Conservation (phyloP, 1,140 invertebrate species). For the Drosophila burlai region DNA sequence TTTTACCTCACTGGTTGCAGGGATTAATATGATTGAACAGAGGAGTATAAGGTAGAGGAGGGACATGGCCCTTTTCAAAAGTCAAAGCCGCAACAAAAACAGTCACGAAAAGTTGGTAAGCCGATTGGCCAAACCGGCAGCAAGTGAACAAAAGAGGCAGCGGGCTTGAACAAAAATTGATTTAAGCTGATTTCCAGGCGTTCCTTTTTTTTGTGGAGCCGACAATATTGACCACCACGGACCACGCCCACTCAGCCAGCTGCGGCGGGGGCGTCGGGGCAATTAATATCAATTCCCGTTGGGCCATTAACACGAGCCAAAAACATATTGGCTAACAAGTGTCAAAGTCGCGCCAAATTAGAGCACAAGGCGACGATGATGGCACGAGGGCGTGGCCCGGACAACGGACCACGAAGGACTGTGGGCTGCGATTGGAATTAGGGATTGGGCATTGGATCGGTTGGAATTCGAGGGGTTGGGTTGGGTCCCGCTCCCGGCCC, state of each 20-base stretch:
- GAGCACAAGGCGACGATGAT: slow-evolving; percentile 68
- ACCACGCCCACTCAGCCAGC: slow-evolving; percentile 45
- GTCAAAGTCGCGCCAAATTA: slow-evolving; percentile 82
- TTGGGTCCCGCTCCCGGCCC: background rate
- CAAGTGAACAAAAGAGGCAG: slow-evolving; percentile 31
- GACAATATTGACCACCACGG: slow-evolving; percentile 46
- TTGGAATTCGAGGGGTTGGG: slow-evolving; percentile 3
- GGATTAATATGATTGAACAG: slow-evolving; percentile 55
- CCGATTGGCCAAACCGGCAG: slow-evolving; percentile 17
- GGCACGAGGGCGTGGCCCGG: slow-evolving; percentile 43
- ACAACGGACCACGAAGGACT: background rate
- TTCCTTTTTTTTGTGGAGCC: slow-evolving; percentile 19
- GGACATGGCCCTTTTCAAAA: slow-evolving; percentile 13
- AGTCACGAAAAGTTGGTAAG: slow-evolving; percentile 38
- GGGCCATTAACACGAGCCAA: slow-evolving; percentile 75
- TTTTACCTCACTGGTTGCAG: slow-evolving; percentile 4
- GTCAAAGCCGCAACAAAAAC: slow-evolving; percentile 36
- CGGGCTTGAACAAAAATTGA: slow-evolving; percentile 58
- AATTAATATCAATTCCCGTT: slow-evolving; percentile 82
- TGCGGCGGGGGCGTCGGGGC: slow-evolving; percentile 44
- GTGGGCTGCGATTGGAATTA: slow-evolving; percentile 52
- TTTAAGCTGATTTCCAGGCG: slow-evolving; percentile 74
- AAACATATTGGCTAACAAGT: slow-evolving; percentile 82
- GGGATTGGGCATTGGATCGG: slow-evolving; percentile 24
- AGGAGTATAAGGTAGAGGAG: background rate